A percentile compares a stretch with the other conserved stretches of the same genome.
phyloP scores from a whole-genome alignment of 2,797 vertebrate species.

The Graptemys geographica region DNA sequence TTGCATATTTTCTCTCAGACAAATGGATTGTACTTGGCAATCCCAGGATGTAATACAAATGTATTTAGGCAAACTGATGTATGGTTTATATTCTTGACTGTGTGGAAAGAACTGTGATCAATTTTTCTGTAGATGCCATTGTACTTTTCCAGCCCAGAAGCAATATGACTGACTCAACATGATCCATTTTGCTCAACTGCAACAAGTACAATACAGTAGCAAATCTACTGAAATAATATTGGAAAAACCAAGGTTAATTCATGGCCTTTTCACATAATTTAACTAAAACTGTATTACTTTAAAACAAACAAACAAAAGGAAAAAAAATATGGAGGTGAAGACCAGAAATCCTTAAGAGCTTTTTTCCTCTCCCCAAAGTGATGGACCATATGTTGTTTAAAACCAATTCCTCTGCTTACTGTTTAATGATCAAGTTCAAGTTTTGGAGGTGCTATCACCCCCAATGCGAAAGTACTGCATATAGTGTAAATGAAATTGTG shows the following conservation, averaged over 20 bases:
- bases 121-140: constrained; percentile 10
- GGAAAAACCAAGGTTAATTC: constrained; percentile 36
- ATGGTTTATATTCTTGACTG: background rate
- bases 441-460: background rate
- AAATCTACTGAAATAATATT: constrained; percentile 18
- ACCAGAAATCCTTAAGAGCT: background rate
- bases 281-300: too few species aligned
- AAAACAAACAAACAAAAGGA: background rate
- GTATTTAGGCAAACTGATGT: constrained; percentile 9
- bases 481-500: background rate
- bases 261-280: background rate
- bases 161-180: constrained; percentile 10
- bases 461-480: fast-evolving
- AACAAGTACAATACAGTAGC: background rate
- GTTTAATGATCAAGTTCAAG: background rate
- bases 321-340: background rate
- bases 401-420: background rate
- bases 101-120: constrained; percentile 24
- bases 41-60: constrained; percentile 19
- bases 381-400: background rate
- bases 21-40: background rate
- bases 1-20: background rate
- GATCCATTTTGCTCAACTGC: constrained; percentile 31
- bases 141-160: constrained; percentile 37
- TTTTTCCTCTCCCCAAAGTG: background rate